Percentiles rank a stretch among this genome's conserved stretches.
Conservation (phyloP, 2,888 invertebrate species). For the Halictus quadricinctus region DNA sequence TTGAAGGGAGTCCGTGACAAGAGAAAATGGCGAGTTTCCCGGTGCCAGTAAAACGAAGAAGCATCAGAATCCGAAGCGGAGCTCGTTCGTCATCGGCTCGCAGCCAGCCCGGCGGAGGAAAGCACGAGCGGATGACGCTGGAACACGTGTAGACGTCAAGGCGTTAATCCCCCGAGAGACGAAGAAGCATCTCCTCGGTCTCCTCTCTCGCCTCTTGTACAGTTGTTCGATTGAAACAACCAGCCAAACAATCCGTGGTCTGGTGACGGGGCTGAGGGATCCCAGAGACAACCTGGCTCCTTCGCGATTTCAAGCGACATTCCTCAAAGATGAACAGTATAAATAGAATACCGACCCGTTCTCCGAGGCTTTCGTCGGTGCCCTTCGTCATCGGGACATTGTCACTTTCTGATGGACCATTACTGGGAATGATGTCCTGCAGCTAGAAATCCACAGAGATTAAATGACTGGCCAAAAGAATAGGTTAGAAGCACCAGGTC, state of each 20-base stretch:
- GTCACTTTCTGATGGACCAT: neutral
- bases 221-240: slow-evolving; percentile 36
- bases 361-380: neutral
- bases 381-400: neutral
- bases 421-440: neutral
- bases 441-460: neutral
- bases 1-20: neutral
- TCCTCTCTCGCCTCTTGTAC: slow-evolving; percentile 6
- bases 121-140: slow-evolving; percentile 60
- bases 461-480: neutral
- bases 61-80: slow-evolving; percentile 44
- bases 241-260: slow-evolving; percentile 29
- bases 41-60: slow-evolving; percentile 28
- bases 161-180: slow-evolving; percentile 66
- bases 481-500: neutral
- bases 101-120: slow-evolving; percentile 49
- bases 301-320: neutral
- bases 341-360: neutral
- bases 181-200: slow-evolving; percentile 55
- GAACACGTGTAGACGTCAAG: slow-evolving; percentile 68
- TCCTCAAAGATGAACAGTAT: neutral
- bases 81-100: slow-evolving; percentile 62
- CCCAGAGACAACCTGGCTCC: neutral
- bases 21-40: slow-evolving; percentile 27
- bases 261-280: neutral